Evolutionary conservation across 2,888 invertebrate genomes (phyloP).

Genomic region (Ligdia adustata): DNA sequence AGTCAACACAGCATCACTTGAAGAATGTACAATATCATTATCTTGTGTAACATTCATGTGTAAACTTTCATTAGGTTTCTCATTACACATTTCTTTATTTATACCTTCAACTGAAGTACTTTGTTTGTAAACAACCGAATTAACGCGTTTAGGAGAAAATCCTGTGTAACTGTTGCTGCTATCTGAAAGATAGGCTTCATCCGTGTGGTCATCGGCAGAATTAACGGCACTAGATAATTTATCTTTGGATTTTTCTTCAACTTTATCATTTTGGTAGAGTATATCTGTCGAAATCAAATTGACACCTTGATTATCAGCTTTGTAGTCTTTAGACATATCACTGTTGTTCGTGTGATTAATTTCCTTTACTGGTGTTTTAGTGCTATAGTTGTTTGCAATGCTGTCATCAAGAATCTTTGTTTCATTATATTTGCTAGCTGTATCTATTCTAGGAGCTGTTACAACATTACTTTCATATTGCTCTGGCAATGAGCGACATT

Average conservation of each 20-base stretch:
- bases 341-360: constrained; percentile 2
- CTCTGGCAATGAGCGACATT: neutral
- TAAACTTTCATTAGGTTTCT: constrained; percentile 23
- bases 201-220: constrained; percentile 21
- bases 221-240: too few relatives aligned
- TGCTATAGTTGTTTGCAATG: neutral
- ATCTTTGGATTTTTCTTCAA: too few relatives aligned
- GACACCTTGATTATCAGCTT: constrained; percentile 23
- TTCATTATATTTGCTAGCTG: neutral
- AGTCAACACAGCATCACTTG: neutral
- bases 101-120: constrained; percentile 30
- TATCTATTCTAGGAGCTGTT: neutral
- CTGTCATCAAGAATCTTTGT: neutral
- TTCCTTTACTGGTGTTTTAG: neutral
- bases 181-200: constrained; percentile 32
- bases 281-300: constrained; percentile 22
- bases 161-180: constrained; percentile 22
- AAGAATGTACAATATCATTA: neutral
- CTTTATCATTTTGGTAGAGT: constrained; percentile 6
- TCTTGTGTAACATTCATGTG: neutral
- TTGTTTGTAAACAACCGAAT: constrained; percentile 14
- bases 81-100: constrained; percentile 55
- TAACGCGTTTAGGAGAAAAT: constrained; percentile 9
- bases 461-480: neutral
- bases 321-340: constrained; percentile 24